Conservation (phyloP, 2,888 invertebrate genomes). For the Chrysolina oricalcia region DNA sequence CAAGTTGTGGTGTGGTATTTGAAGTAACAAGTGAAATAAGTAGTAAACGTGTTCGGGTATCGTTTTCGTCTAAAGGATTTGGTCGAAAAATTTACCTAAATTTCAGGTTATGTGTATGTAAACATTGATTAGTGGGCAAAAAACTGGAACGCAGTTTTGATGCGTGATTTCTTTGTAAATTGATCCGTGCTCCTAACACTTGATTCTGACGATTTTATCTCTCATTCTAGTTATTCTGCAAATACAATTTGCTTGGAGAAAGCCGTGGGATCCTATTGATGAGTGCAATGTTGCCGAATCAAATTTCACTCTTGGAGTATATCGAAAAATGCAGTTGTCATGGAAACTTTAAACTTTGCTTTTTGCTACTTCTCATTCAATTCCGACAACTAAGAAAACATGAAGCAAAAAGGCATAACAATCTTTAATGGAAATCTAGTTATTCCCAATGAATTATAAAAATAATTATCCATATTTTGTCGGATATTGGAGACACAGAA, state of each 20-base stretch:
- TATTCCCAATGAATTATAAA: no score
- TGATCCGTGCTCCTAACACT: background rate
- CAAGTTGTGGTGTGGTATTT: background rate
- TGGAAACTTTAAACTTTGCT: no score
- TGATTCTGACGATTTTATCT: background rate
- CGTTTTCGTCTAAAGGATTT: no score
- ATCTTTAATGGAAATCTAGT: no score
- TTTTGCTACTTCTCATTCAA: no score
- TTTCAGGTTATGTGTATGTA: slow-evolving; percentile 32
- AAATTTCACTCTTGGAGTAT: background rate
- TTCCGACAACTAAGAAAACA: no score
- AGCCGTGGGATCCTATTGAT: background rate
- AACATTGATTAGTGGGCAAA: background rate
- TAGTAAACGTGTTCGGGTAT: background rate
- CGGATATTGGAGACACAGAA: no score
- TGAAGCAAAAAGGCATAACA: no score
- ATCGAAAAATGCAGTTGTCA: no score
- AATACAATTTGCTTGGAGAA: background rate
- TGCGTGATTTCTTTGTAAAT: background rate
- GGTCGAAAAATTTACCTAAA: no score
- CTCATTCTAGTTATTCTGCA: background rate
- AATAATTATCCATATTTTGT: no score
- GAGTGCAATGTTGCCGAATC: background rate
- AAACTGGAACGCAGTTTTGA: background rate
- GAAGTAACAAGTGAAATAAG: slow-evolving; percentile 7